Conservation (phyloP, 2,113 vertebrate species). For the Gymnocephalus cernua region DNA sequence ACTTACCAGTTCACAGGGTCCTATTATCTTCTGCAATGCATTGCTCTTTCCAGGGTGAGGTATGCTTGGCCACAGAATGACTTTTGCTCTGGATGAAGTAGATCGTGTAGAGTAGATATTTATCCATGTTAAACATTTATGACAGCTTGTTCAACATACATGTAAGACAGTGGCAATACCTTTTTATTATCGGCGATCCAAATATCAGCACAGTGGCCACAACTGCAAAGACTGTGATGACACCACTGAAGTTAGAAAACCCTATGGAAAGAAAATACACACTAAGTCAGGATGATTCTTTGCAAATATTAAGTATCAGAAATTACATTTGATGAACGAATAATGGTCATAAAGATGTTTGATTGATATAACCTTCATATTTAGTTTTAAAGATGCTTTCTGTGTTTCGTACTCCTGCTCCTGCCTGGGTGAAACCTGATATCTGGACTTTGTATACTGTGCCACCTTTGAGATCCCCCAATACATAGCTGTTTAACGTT, state of each 20-base stretch:
- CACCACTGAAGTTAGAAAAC: not conserved
- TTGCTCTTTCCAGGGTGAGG: slow-evolving; percentile 86
- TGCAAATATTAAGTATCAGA: not conserved
- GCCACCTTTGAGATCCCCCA: slow-evolving; percentile 74
- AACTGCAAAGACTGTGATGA: slow-evolving; percentile 31
- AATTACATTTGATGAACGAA: not conserved
- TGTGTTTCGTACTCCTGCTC: slow-evolving; percentile 79
- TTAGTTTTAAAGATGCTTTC: slow-evolving; percentile 59
- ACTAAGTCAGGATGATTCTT: not conserved
- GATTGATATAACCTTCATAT: slow-evolving; percentile 43
- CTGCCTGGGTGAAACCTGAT: slow-evolving; percentile 84
- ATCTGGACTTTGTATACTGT: slow-evolving; percentile 79
- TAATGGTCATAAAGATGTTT: not conserved
- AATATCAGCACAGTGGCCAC: slow-evolving; percentile 45
- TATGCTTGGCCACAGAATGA: slow-evolving; percentile 83
- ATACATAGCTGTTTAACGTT: slow-evolving; percentile 55
- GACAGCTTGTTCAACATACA: not conserved
- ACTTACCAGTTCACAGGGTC: slow-evolving; percentile 64
- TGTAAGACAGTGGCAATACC: slow-evolving; percentile 53
- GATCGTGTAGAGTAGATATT: not conserved
- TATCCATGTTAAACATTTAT: too few species aligned
- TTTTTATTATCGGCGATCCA: slow-evolving; percentile 63
- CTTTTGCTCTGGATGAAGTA: slow-evolving; percentile 41
- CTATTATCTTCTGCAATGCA: slow-evolving; percentile 82
- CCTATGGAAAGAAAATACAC: slow-evolving; percentile 45